phyloP scores from a whole-genome alignment of 2,888 invertebrate genomes.

The Diachrysia chrysitis region DNA sequence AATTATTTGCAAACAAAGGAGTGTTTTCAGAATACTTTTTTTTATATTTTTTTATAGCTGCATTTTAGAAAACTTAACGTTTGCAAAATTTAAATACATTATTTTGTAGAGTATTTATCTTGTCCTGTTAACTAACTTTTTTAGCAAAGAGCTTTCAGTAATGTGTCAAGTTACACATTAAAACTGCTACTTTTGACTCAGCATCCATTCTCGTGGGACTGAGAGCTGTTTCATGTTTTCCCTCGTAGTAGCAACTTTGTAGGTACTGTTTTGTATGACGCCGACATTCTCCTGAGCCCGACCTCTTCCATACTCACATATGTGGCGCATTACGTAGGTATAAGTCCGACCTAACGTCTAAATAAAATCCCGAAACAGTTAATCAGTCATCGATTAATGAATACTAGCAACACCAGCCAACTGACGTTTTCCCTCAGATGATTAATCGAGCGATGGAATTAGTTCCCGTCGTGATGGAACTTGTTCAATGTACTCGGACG shows the following conservation, averaged over 20 bases:
- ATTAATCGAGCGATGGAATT: slow-evolving; percentile 59
- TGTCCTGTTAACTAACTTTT: slow-evolving; percentile 12
- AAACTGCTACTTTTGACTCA: slow-evolving; percentile 34
- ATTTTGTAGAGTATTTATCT: slow-evolving; percentile 6
- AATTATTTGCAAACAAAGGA: no score
- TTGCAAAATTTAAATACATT: neutral
- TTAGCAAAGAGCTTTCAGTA: slow-evolving; percentile 7
- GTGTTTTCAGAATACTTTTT: no score
- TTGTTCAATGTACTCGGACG: slow-evolving; percentile 46
- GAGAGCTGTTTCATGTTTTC: slow-evolving; percentile 54
- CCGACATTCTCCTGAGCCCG: slow-evolving; percentile 31
- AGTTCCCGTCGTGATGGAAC: slow-evolving; percentile 56
- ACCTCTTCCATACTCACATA: slow-evolving; percentile 27
- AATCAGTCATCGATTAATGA: slow-evolving; percentile 59
- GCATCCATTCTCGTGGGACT: slow-evolving; percentile 45
- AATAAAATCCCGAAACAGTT: slow-evolving; percentile 55
- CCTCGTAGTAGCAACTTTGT: slow-evolving; percentile 41
- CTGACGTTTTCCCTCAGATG: slow-evolving; percentile 57
- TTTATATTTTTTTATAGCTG: no score
- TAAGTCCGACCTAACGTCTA: slow-evolving; percentile 27
- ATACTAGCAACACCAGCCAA: slow-evolving; percentile 54
- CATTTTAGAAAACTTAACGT: no score
- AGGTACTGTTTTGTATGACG: slow-evolving; percentile 34
- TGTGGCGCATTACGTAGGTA: slow-evolving; percentile 17
- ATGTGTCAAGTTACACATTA: slow-evolving; percentile 34